Evolutionary conservation across 2,113 vertebrate genomes (phyloP).

Genomic region (Psittacus erithacus): DNA sequence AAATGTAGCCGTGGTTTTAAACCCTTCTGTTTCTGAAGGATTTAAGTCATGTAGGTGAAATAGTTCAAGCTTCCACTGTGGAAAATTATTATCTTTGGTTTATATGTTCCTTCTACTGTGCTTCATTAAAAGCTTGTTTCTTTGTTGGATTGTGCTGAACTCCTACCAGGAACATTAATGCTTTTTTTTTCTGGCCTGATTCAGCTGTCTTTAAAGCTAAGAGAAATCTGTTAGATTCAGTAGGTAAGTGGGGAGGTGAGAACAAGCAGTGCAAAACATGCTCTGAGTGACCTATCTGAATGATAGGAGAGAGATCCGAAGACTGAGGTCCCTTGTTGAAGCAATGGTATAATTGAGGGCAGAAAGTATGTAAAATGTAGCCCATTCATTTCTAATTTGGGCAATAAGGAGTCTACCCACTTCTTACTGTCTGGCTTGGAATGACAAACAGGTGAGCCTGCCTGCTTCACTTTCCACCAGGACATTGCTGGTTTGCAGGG

Average conservation of each 20-base stretch:
- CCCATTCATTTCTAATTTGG: conserved; percentile 24
- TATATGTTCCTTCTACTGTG: background rate
- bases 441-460: background rate
- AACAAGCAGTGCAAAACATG: background rate
- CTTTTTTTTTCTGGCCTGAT: background rate
- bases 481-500: background rate
- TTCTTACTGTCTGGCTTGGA: background rate
- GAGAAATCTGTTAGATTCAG: background rate
- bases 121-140: conserved; percentile 5
- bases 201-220: background rate
- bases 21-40: background rate
- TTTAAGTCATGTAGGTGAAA: background rate
- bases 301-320: background rate
- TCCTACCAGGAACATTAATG: background rate
- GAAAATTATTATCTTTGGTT: background rate
- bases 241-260: background rate
- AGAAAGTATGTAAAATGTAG: background rate
- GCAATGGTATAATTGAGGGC: background rate
- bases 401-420: background rate
- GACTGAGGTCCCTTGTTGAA: background rate
- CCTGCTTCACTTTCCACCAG: background rate
- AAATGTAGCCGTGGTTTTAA: background rate
- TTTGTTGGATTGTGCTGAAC: background rate
- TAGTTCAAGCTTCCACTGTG: background rate
- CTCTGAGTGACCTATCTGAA: background rate